Conservation (phyloP, 2,113 vertebrate species). For the Stercorarius parasiticus region DNA sequence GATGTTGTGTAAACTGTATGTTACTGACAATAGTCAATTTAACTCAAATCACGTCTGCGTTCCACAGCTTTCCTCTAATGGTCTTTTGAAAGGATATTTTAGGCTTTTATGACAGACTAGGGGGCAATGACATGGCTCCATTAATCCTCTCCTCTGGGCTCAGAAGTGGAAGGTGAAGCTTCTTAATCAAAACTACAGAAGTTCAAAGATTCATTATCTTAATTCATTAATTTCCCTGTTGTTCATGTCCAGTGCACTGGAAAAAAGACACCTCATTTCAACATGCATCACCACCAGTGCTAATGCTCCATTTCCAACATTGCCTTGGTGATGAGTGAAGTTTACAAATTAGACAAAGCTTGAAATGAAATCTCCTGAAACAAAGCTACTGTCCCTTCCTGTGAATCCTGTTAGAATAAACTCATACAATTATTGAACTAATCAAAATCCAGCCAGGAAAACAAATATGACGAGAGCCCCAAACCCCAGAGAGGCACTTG, state of each 20-base stretch:
- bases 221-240: constrained; percentile 69
- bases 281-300: neutral
- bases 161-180: constrained; percentile 34
- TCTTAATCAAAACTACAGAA: constrained; percentile 44
- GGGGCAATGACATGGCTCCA: constrained; percentile 17
- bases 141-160: constrained; percentile 56
- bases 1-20: neutral
- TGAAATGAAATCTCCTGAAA: neutral
- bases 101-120: constrained; percentile 33
- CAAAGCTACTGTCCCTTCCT: neutral
- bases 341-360: neutral
- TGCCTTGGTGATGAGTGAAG: constrained; percentile 37
- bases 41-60: neutral
- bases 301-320: constrained; percentile 21
- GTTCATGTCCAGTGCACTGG: constrained; percentile 64
- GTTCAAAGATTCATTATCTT: constrained; percentile 67
- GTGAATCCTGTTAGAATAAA: constrained; percentile 1
- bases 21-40: neutral
- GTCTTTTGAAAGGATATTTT: constrained; percentile 21
- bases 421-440: neutral
- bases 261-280: constrained; percentile 39
- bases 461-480: neutral
- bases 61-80: neutral
- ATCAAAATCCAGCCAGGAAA: neutral
- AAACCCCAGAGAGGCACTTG: neutral